Evolutionary conservation across 2,888 invertebrate genomes (phyloP).

Genomic region (Ctenicera cuprea): DNA sequence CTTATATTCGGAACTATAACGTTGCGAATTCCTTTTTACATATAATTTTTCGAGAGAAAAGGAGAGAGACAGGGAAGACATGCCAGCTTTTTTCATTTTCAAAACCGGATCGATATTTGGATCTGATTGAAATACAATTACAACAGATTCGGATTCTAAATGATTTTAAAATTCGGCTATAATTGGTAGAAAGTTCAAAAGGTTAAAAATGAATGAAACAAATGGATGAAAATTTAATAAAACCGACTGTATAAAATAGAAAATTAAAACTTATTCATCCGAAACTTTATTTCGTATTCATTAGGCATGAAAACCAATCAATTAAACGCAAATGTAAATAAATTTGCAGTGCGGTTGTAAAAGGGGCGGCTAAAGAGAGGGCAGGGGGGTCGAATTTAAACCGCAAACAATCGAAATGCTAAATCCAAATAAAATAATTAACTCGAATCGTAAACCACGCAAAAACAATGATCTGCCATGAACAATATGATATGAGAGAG

Average conservation of each 20-base stretch:
- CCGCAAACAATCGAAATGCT: constrained; percentile 28
- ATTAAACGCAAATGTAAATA: constrained; percentile 49
- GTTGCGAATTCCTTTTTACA: too few relatives aligned
- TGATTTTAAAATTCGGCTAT: too few relatives aligned
- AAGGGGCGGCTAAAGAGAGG: neutral
- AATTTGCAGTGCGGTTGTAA: constrained; percentile 35
- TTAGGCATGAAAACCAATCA: constrained; percentile 41
- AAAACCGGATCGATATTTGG: too few relatives aligned
- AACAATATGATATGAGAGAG: constrained; percentile 30
- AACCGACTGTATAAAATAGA: neutral
- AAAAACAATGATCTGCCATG: constrained; percentile 44
- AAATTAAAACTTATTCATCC: constrained; percentile 32
- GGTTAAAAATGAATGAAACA: neutral
- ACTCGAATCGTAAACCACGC: constrained; percentile 40
- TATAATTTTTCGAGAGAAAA: too few relatives aligned
- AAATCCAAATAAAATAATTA: constrained; percentile 48
- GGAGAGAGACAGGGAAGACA: too few relatives aligned
- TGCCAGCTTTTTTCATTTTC: too few relatives aligned
- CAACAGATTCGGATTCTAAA: too few relatives aligned
- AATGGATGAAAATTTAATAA: neutral
- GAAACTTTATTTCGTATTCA: constrained; percentile 41
- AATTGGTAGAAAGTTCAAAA: too few relatives aligned
- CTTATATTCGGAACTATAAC: too few relatives aligned
- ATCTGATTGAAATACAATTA: too few relatives aligned
- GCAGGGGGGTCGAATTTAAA: constrained; percentile 3